These are phyloP conservation scores for Leptatherina wallacei DNA, from an alignment of 2,797 vertebrate species.

Conservation along the genomic window DNA sequence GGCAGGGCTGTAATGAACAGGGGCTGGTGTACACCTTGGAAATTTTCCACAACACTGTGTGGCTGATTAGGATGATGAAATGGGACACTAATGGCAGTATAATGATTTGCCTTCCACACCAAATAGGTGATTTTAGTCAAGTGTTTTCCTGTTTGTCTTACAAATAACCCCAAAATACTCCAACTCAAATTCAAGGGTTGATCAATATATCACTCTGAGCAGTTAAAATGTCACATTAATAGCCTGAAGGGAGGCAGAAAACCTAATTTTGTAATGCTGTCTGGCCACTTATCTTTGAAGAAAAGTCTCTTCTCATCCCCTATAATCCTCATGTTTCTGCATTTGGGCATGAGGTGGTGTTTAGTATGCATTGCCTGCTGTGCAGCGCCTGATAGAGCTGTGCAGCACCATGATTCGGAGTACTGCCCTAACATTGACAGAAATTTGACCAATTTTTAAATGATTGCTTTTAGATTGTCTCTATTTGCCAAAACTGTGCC, in stretches of 20 bases:
- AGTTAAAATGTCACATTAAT: constrained; percentile 52
- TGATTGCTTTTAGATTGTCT: constrained; percentile 20
- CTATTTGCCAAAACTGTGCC: constrained; percentile 5
- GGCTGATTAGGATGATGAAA: constrained; percentile 7
- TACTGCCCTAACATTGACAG: constrained; percentile 37
- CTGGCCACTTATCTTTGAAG: constrained; percentile 54
- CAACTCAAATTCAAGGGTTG: constrained; percentile 21
- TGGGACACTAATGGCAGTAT: constrained; percentile 6
- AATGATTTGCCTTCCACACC: constrained; percentile 9
- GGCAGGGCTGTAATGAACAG: constrained; percentile 75
- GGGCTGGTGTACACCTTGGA: constrained; percentile 37
- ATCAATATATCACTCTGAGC: constrained; percentile 39
- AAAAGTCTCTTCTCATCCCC: constrained; percentile 58
- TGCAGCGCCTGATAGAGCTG: constrained; percentile 66
- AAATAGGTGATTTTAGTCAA: constrained; percentile 12
- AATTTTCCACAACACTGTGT: constrained; percentile 1
- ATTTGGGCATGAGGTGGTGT: constrained; percentile 57
- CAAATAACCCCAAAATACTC: constrained; percentile 20
- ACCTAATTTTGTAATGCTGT: constrained; percentile 49
- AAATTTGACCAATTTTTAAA: constrained; percentile 38
- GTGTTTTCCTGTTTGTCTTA: constrained; percentile 27
- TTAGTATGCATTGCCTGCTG: constrained; percentile 75
- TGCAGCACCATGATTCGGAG: constrained; percentile 46
- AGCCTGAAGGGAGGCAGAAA: constrained; percentile 20
- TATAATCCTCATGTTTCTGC: constrained; percentile 67